Evolutionary conservation across 2,888 invertebrate genomes (phyloP).

Genomic region (Ectemnius continuus): DNA sequence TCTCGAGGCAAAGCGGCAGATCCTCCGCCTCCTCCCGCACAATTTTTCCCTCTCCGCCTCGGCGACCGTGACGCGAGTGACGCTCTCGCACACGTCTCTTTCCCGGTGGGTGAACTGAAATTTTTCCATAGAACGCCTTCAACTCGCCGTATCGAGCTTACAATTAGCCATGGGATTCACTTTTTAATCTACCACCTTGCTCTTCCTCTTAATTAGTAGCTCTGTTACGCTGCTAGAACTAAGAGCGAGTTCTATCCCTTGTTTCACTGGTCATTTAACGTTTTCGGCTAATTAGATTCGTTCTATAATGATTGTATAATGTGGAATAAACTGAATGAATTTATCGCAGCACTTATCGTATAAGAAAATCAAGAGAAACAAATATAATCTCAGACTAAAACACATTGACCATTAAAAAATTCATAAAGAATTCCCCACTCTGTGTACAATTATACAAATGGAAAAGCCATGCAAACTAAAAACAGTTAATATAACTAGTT

Average conservation of each 20-base stretch:
- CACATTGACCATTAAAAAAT: background rate
- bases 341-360: too few relatives aligned
- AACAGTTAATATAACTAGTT: background rate
- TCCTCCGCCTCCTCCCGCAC: background rate
- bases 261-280: too few relatives aligned
- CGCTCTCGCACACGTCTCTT: background rate
- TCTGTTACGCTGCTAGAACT: too few relatives aligned
- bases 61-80: background rate
- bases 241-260: too few relatives aligned
- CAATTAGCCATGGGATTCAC: background rate
- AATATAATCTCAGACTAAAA: background rate
- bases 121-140: background rate
- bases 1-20: conserved; percentile 32
- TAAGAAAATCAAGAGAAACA: too few relatives aligned
- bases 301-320: too few relatives aligned
- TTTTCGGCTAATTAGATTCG: too few relatives aligned
- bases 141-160: background rate
- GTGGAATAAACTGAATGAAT: too few relatives aligned
- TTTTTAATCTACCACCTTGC: background rate
- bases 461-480: background rate
- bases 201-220: too few relatives aligned
- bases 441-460: background rate
- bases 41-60: conserved; percentile 5
- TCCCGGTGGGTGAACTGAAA: conserved; percentile 2
- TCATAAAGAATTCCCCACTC: background rate